phyloP scores from a whole-genome alignment of 2,888 invertebrate genomes.

The Caenorhabditis parvicauda region DNA sequence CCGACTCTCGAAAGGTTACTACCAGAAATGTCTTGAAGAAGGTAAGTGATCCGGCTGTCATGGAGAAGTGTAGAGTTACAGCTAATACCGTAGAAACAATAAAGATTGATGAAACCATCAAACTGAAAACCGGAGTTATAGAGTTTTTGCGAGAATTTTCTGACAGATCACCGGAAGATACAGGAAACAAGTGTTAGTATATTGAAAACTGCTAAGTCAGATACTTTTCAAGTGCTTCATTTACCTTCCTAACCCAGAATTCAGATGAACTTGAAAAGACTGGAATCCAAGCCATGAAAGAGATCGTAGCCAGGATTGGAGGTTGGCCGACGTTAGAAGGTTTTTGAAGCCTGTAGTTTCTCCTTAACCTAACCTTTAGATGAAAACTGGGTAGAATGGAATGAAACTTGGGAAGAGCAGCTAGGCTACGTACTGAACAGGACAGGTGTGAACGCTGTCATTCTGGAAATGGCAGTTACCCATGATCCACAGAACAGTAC shows the following conservation, averaged over 20 bases:
- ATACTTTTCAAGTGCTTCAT: not conserved
- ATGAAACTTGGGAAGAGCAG: constrained; percentile 51
- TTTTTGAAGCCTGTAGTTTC: constrained; percentile 1
- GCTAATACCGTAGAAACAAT: too few relatives aligned
- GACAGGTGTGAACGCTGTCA: constrained; percentile 54
- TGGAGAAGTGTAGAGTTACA: too few relatives aligned
- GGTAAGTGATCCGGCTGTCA: too few relatives aligned
- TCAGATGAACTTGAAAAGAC: constrained; percentile 40
- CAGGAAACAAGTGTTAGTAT: too few relatives aligned
- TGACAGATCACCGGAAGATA: too few relatives aligned
- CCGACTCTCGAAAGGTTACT: constrained; percentile 50
- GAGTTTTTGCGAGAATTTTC: too few relatives aligned
- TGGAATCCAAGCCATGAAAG: constrained; percentile 38
- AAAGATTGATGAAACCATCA: too few relatives aligned
- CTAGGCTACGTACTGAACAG: constrained; percentile 50
- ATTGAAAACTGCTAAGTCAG: not conserved
- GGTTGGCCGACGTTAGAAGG: constrained; percentile 61
- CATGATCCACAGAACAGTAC: constrained; percentile 59
- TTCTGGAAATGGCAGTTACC: constrained; percentile 56
- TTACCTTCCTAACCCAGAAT: too few relatives aligned
- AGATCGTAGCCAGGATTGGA: constrained; percentile 51
- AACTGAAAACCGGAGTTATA: too few relatives aligned
- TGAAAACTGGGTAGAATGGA: constrained; percentile 49
- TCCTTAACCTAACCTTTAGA: constrained; percentile 8
- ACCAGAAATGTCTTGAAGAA: constrained; percentile 58